Conservation (phyloP, 2,888 invertebrate species). For the Agonopterix arenella region DNA sequence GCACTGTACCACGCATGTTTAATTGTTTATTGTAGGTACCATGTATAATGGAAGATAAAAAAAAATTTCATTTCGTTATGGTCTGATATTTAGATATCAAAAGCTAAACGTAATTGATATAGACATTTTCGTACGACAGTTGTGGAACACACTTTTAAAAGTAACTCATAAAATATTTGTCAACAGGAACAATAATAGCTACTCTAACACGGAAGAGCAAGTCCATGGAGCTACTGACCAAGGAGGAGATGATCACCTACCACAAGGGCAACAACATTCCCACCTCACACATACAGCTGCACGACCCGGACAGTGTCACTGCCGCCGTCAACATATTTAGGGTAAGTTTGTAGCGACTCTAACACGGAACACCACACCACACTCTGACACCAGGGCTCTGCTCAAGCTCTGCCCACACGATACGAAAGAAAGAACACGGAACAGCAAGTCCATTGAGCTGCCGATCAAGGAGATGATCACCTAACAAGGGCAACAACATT, state of each 20-base stretch:
- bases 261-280: constrained; percentile 93
- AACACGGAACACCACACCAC: constrained; percentile 87
- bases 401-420: too few species aligned
- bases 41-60: too few species aligned
- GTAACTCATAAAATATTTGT: not conserved
- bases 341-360: constrained; percentile 87
- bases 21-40: too few species aligned
- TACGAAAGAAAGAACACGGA: too few species aligned
- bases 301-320: constrained; percentile 95
- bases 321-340: constrained; percentile 93
- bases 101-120: too few species aligned
- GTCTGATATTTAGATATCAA: too few species aligned
- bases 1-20: too few species aligned
- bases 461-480: constrained; percentile 94
- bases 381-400: too few species aligned
- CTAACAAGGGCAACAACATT: constrained; percentile 91
- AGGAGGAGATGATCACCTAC: constrained; percentile 95
- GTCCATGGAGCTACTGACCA: constrained; percentile 87
- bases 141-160: too few species aligned
- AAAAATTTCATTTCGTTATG: too few species aligned
- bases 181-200: constrained; percentile 84
- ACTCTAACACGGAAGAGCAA: constrained; percentile 89
- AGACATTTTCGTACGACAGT: too few species aligned
- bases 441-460: constrained; percentile 85
- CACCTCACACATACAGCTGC: constrained; percentile 95